Conservation (phyloP, 2,113 vertebrate genomes). For the Pseudopipra pipra region DNA sequence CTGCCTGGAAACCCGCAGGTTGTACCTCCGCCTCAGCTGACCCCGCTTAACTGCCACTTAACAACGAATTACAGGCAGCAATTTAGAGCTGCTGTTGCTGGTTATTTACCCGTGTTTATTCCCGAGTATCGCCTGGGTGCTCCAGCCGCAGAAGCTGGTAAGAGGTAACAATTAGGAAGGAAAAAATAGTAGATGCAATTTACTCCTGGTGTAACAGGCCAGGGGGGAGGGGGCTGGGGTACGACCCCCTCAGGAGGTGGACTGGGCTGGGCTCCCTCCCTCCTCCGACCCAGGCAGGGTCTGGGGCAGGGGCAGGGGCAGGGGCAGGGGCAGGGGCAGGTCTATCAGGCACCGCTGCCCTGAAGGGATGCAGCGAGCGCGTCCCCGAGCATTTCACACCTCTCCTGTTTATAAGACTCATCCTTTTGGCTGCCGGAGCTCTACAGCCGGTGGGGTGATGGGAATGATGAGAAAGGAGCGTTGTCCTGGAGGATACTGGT, state of each 20-base stretch:
- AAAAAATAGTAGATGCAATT: neutral
- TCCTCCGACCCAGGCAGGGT: neutral
- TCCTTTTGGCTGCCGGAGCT: neutral
- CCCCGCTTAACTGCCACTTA: neutral
- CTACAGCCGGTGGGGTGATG: neutral
- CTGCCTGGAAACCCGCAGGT: neutral
- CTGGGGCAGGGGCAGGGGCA: neutral
- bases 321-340: neutral
- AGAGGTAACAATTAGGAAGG: neutral
- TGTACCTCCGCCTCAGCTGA: neutral
- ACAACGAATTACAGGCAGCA: neutral
- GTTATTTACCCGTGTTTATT: neutral
- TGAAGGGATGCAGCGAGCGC: neutral
- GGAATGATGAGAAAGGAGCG: neutral
- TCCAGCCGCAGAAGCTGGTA: neutral
- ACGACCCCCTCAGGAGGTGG: neutral
- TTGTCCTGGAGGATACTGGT: neutral
- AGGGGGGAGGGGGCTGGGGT: neutral
- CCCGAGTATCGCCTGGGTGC: neutral
- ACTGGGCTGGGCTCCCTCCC: neutral
- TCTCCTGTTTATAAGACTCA: neutral
- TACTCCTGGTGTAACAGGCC: neutral
- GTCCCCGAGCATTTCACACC: neutral
- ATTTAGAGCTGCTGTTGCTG: neutral
- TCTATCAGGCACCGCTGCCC: neutral